A percentile compares a stretch with the other conserved stretches of the same genome.
These are phyloP conservation scores for Gymnobelideus leadbeateri DNA, from an alignment of 2,113 vertebrate genomes.

Conservation along the genomic window DNA sequence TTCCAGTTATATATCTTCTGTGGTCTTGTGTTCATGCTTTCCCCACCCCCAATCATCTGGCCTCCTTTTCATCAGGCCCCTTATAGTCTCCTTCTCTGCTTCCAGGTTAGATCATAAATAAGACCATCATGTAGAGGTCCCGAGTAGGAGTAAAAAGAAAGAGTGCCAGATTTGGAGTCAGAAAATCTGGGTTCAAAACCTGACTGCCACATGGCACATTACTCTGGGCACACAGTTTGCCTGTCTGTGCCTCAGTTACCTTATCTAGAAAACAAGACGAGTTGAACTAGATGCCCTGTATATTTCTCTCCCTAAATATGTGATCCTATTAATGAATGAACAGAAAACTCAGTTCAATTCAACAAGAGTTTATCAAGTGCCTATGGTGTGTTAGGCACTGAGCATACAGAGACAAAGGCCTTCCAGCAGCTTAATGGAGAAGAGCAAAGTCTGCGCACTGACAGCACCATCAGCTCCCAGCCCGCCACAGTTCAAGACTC, in stretches of 20 bases:
- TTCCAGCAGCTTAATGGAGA: neutral
- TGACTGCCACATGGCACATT: neutral
- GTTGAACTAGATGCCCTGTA: neutral
- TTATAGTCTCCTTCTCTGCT: neutral
- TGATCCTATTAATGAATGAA: neutral
- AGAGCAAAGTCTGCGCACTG: neutral
- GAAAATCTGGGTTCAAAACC: neutral
- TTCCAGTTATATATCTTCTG: neutral
- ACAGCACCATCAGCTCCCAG: neutral
- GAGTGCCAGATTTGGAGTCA: neutral
- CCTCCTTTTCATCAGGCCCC: neutral
- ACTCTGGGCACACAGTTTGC: neutral
- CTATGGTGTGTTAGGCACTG: neutral
- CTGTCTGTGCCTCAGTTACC: neutral
- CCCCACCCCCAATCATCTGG: neutral
- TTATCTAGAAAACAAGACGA: neutral
- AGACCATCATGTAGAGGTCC: neutral
- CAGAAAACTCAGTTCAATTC: neutral
- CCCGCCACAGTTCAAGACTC: neutral
- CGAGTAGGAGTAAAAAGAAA: neutral
- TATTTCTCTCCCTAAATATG: neutral
- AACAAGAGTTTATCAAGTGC: neutral
- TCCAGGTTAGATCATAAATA: neutral
- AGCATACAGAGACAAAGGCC: neutral
- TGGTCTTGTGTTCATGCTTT: neutral